Evolutionary conservation across 2,888 invertebrate genomes (phyloP), one percentile per base, ranked within the genome.

Genomic region (Sylvicola fuscatus): DNA sequence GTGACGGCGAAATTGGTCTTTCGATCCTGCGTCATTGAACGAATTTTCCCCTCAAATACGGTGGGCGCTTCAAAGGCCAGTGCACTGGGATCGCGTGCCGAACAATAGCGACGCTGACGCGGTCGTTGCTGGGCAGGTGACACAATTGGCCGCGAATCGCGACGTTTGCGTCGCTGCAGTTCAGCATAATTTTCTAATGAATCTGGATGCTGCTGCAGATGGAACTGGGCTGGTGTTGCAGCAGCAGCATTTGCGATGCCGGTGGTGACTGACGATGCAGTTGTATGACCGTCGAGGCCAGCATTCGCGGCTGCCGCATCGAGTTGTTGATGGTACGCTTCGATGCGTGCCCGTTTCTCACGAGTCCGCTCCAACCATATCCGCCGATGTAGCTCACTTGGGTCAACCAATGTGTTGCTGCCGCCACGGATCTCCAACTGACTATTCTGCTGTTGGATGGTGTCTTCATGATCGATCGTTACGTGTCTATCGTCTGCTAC

Each of bases 31-130:
- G 69, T 68, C 64, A 69, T 68, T 43, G 72, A 72, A 42, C 68
- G 59, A 39, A 69, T 72, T 49, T 68, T 70, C 40, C 72, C 75
- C 52, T 66, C 65, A 53, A 76, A 70, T 33, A 76, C 71, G 37
- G 70, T 71, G 43, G 70, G 68, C 42, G 74, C 72, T 41, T 65
- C 59, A 53, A 60, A 72, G 14, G 74, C 72, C 46, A 73, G 61
- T 47, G 70, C 67, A 34, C 68, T 66, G 38, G 72, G 66, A 60
- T 73, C 72, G 44, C 66, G 63, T 41, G 68, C 67, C 31, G 68
- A 68, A 49, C 71, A 70, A 56, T 65, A 66, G 44, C 56, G 56
- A n/a, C 16, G 32, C 16, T 12, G 21, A 4, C 21, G 21, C 8
- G 21, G 5, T 14, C 50, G 52, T 35, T 46, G 46, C 11, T 48